Percentiles rank a stretch among this genome's conserved stretches.
phyloP scores from a whole-genome alignment of 2,797 vertebrate genomes.

The Diplodus sargus region DNA sequence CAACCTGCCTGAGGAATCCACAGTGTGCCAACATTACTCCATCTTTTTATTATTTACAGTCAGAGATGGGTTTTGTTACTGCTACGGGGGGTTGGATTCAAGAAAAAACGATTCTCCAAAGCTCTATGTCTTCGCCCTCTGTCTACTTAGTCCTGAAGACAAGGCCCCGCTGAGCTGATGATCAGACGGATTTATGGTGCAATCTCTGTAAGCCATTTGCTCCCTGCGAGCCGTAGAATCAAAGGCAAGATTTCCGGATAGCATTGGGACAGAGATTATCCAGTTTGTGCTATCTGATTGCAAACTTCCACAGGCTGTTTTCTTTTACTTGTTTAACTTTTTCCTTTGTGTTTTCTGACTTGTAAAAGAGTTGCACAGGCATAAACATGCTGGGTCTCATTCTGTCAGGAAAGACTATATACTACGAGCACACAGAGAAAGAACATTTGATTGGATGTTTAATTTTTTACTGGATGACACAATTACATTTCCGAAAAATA shows the following conservation, averaged over 20 bases:
- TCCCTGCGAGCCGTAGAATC: constrained; percentile 77
- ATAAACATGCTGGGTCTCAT: constrained; percentile 27
- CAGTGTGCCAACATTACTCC: constrained; percentile 54
- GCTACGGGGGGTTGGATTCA: constrained; percentile 56
- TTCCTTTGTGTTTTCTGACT: constrained; percentile 60
- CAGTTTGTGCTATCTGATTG: constrained; percentile 84
- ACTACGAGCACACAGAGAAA: constrained; percentile 8
- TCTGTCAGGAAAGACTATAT: constrained; percentile 8
- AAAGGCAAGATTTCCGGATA: constrained; percentile 84
- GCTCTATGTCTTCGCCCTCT: constrained; percentile 56
- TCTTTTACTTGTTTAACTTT: constrained; percentile 64
- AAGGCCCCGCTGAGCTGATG: constrained; percentile 71
- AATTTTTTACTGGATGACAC: constrained; percentile 13
- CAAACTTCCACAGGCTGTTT: constrained; percentile 81
- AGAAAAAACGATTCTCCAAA: constrained; percentile 57
- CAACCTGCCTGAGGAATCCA: constrained; percentile 61
- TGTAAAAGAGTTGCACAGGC: constrained; percentile 43
- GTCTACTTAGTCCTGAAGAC: constrained; percentile 65
- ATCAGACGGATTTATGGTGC: constrained; percentile 76
- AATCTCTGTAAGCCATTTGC: constrained; percentile 84
- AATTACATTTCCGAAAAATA: background rate
- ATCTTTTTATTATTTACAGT: constrained; percentile 69
- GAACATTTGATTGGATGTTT: constrained; percentile 17
- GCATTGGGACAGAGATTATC: constrained; percentile 83
- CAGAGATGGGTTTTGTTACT: constrained; percentile 60